A percentile compares a stretch with the other conserved stretches of the same genome.
These are phyloP conservation scores for Sebastes flavidus DNA, from an alignment of 2,797 vertebrate genomes.

Conservation along the genomic window DNA sequence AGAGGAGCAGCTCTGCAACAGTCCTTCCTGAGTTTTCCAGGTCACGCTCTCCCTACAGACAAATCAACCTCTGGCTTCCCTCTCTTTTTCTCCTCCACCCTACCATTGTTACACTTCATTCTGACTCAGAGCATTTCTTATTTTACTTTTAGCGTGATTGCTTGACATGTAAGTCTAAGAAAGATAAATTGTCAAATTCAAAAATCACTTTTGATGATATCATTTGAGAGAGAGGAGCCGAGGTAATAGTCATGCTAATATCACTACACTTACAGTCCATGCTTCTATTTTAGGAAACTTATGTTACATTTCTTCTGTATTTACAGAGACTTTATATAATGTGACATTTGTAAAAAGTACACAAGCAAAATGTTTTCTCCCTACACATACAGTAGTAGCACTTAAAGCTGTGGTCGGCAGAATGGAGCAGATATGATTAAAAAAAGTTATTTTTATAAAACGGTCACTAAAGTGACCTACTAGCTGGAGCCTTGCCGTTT, in stretches of 20 bases:
- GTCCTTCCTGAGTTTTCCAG: conserved; percentile 51
- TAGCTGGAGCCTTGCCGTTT: too few species aligned
- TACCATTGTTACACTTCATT: conserved; percentile 3
- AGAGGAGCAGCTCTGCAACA: conserved; percentile 13
- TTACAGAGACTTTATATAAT: not conserved
- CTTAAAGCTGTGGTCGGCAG: not conserved
- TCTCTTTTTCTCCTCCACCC: not conserved
- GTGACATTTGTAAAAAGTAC: not conserved
- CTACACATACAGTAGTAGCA: not conserved
- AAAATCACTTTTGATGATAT: conserved; percentile 5
- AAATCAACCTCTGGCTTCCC: conserved; percentile 39
- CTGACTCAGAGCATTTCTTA: not conserved
- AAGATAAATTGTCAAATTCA: conserved; percentile 1
- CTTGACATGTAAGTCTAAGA: not conserved
- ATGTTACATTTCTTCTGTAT: not conserved
- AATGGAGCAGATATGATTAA: too few species aligned
- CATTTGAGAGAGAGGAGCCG: not conserved
- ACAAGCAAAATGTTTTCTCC: not conserved
- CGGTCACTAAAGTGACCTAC: too few species aligned
- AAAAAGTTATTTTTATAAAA: too few species aligned
- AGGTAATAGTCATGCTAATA: not conserved
- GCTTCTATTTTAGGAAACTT: not conserved
- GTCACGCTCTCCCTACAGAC: conserved; percentile 52
- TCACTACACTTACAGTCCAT: not conserved
- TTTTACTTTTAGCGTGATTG: conserved; percentile 9